Evolutionary conservation across 2,888 invertebrate genomes (phyloP).

Genomic region (Noctua fimbriata): DNA sequence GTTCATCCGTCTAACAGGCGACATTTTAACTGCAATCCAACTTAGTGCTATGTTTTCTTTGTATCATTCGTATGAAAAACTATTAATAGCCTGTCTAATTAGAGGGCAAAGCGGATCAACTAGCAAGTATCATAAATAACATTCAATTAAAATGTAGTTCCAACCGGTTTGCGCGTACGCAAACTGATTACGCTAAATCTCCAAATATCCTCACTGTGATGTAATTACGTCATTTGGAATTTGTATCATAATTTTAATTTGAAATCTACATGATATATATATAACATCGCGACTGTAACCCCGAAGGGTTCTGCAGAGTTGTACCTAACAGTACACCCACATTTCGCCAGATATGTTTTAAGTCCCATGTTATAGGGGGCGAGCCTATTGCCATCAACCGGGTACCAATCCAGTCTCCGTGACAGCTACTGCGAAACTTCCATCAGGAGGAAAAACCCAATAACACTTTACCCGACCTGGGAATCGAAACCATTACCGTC

Average conservation of each 20-base stretch:
- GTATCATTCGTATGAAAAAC: slow-evolving; percentile 7
- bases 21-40: slow-evolving; percentile 27
- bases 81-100: slow-evolving; percentile 31
- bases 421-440: too few species aligned
- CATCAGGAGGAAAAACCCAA: neutral
- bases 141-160: slow-evolving; percentile 11
- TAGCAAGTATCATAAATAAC: slow-evolving; percentile 13
- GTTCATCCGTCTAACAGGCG: neutral
- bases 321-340: neutral
- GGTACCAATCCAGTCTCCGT: neutral
- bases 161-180: neutral
- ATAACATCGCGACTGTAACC: neutral
- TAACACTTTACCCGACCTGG: neutral
- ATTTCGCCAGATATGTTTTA: neutral
- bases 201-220: slow-evolving; percentile 6
- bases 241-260: slow-evolving; percentile 35
- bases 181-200: slow-evolving; percentile 8
- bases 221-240: slow-evolving; percentile 17
- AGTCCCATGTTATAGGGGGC: neutral
- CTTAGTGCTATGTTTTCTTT: slow-evolving; percentile 29
- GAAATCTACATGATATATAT: neutral
- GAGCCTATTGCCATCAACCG: neutral
- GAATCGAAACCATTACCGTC: neutral
- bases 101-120: neutral
- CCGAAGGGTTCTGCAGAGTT: neutral